phyloP scores from a whole-genome alignment of 2,113 vertebrate species.

The Pyrgilauda ruficollis region DNA sequence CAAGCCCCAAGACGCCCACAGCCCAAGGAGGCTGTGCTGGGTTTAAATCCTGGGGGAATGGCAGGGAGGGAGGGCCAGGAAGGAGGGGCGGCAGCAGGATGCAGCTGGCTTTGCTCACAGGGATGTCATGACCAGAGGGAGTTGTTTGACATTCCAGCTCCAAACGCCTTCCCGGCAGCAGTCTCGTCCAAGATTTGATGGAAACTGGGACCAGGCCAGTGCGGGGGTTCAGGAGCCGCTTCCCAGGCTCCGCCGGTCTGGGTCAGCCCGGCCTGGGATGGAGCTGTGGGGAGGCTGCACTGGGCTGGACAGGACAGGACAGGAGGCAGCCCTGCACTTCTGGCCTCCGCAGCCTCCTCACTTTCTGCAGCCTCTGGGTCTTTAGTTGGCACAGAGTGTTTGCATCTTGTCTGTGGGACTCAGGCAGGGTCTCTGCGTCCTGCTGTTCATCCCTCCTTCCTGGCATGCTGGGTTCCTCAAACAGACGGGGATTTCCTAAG shows the following conservation, averaged over 20 bases:
- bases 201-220: slow-evolving; percentile 15
- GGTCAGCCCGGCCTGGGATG: not conserved
- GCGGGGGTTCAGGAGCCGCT: not conserved
- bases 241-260: not conserved
- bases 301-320: not conserved
- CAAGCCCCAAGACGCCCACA: not conserved
- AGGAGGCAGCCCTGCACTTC: not conserved
- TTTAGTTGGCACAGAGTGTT: not conserved
- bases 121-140: slow-evolving; percentile 16
- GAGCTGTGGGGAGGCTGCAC: not conserved
- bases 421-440: not conserved
- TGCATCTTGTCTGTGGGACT: not conserved
- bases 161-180: not conserved
- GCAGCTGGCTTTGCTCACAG: slow-evolving; percentile 49
- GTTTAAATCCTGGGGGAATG: slow-evolving; percentile 46
- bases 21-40: not conserved
- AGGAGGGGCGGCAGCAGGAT: not conserved
- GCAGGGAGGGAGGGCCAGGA: not conserved
- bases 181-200: not conserved
- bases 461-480: rapidly evolving
- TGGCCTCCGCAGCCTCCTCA: not conserved
- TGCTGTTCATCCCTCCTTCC: not conserved
- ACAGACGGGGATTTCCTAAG: not conserved
- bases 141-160: slow-evolving; percentile 47
- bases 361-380: not conserved